Evolutionary conservation across 2,888 invertebrate genomes (phyloP), one percentile per base, ranked within the genome.

Genomic region (Silvanus unidentatus): DNA sequence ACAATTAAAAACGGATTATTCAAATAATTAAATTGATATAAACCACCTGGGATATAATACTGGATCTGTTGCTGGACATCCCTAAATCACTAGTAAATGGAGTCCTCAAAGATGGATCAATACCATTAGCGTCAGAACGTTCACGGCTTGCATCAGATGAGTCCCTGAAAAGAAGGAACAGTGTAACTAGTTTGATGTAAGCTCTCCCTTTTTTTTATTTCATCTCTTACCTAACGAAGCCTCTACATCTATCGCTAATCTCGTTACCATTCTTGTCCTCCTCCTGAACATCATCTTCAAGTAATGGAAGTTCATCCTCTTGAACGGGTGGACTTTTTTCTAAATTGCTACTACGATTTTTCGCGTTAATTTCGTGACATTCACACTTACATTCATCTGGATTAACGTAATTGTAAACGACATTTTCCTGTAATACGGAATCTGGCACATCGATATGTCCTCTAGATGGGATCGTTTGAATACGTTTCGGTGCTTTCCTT

Each of bases 341-440:
- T 36, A 44, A 48, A 13, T 47, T 36, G 41, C 50, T 55, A 56
- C 54, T 73, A 61, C 62, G 66, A 63, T 64, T 62, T 46, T 62
- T 59, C 15, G 66, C 62, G 30, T 55, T 63, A 9, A 65, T 58
- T 62, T 84, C 86, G 72, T 90, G 90, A 65, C 90, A 90, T 72
- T 90, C 89, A 73, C 90, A 90, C 65, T 86, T 85, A 65, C 90
- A 90, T 62, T 88, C 88, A 66, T 89, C 89, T 3, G 90, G 89
- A 70, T 88, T 88, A 43, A 89, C 90, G 71, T 89, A 90, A 71
- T 81, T 86, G 58, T 83, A 82, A 53, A 83, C 77, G 32, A 79
- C 76, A 44, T 54, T 58, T 52, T 72, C 66, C 42, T 69, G 68
- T 11, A 66, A 47, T 32, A 71, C 73, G 37, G 71, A 70, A 32